Conservation (phyloP, 2,888 invertebrate species). For the Brachynemurus nebulosus region DNA sequence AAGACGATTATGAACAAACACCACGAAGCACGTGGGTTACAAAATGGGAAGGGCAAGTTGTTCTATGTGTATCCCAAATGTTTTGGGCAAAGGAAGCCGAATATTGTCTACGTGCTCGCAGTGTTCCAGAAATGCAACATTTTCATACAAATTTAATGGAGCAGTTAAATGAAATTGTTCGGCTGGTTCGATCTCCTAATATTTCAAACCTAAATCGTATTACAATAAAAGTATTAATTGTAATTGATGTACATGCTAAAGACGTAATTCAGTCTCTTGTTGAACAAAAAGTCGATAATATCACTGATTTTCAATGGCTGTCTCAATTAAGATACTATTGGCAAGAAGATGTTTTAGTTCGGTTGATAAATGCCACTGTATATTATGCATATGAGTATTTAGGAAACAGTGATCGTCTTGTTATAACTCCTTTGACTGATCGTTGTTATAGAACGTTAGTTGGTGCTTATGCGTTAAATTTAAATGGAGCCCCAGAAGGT, state of each 20-base stretch:
- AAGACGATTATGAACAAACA: conserved; percentile 44
- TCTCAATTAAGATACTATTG: conserved; percentile 72
- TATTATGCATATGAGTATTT: conserved; percentile 74
- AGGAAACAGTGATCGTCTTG: conserved; percentile 63
- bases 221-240: conserved; percentile 68
- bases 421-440: conserved; percentile 61
- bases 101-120: conserved; percentile 44
- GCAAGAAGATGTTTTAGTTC: conserved; percentile 50
- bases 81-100: conserved; percentile 74
- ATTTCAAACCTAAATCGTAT: conserved; percentile 57
- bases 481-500: conserved; percentile 75
- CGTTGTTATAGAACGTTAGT: conserved; percentile 73
- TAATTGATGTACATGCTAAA: conserved; percentile 74
- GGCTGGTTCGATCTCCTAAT: conserved; percentile 53
- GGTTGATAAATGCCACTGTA: conserved; percentile 67
- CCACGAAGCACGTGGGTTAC: conserved; percentile 54
- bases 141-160: conserved; percentile 40
- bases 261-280: conserved; percentile 59
- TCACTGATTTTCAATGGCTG: conserved; percentile 74
- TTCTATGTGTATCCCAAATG: conserved; percentile 64
- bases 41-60: conserved; percentile 72
- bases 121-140: conserved; percentile 38
- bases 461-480: conserved; percentile 67
- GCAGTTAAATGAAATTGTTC: conserved; percentile 61
- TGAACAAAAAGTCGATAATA: conserved; percentile 47